Conservation (phyloP, 2,113 vertebrate genomes). For the Oncorhynchus nerka region DNA sequence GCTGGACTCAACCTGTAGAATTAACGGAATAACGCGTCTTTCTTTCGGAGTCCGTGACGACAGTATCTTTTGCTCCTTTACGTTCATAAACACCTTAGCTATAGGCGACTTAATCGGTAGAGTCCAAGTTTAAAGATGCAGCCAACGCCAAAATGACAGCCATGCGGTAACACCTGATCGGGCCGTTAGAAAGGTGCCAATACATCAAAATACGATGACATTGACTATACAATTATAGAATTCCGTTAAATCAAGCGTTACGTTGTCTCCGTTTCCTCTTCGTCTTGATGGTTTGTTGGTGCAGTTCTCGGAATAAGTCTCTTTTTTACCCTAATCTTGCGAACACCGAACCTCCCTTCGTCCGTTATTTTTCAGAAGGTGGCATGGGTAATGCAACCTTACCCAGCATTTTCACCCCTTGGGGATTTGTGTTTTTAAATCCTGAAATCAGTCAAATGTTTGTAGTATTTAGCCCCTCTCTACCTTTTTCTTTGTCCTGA, state of each 20-base stretch:
- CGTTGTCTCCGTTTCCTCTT: conserved; percentile 39
- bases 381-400: conserved; percentile 70
- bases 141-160: conserved; percentile 53
- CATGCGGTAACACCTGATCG: conserved; percentile 48
- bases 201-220: conserved; percentile 40
- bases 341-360: conserved; percentile 72
- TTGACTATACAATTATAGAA: conserved; percentile 18
- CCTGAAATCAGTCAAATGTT: conserved; percentile 55
- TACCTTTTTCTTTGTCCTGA: conserved; percentile 97
- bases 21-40: conserved; percentile 57
- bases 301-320: conserved; percentile 60
- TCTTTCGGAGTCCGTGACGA: background rate
- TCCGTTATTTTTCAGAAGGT: conserved; percentile 79
- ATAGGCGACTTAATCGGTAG: conserved; percentile 3
- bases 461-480: conserved; percentile 86
- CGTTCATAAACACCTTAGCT: background rate
- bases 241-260: conserved; percentile 15
- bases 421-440: conserved; percentile 60
- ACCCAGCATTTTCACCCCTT: conserved; percentile 78
- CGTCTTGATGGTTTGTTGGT: conserved; percentile 19
- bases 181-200: conserved; percentile 51
- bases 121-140: conserved; percentile 38
- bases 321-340: conserved; percentile 36
- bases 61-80: conserved; percentile 34
- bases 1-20: conserved; percentile 71